Percentiles rank a stretch among this genome's conserved stretches.
Conservation (phyloP, 1,140 invertebrate genomes). For the Heliothis subflexa region DNA sequence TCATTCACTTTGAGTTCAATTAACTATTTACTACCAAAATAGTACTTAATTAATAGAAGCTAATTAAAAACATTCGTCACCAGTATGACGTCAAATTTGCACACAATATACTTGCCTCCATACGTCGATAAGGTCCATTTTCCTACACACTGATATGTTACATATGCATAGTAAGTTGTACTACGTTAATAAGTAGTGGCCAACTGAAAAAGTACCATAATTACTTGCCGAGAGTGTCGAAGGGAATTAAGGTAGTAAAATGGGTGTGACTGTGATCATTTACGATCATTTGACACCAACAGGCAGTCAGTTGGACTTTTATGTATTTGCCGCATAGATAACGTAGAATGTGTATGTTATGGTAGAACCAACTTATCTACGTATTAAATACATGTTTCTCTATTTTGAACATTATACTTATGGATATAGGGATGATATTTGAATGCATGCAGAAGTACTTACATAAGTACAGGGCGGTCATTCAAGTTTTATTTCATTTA, state of each 20-base stretch:
- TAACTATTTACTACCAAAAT: too few species aligned
- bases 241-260: conserved; percentile 44
- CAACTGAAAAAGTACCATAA: conserved; percentile 46
- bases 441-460: too few species aligned
- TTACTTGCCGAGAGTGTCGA: conserved; percentile 30
- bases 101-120: not conserved
- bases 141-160: too few species aligned
- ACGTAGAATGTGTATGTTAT: not conserved
- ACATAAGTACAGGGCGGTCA: too few species aligned
- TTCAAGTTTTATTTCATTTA: too few species aligned
- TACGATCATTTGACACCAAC: conserved; percentile 43
- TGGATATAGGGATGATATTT: too few species aligned
- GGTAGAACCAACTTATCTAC: too few species aligned
- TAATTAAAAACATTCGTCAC: conserved; percentile 13
- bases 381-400: too few species aligned
- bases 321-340: not conserved
- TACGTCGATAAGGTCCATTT: too few species aligned
- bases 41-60: too few species aligned
- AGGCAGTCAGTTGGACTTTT: not conserved
- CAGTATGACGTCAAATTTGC: not conserved
- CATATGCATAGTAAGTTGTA: conserved; percentile 9
- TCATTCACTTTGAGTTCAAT: too few species aligned
- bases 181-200: conserved; percentile 20
- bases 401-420: too few species aligned
- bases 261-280: conserved; percentile 46